Percentiles rank a stretch among this genome's conserved stretches.
Evolutionary conservation across 2,113 vertebrate species (phyloP).

Genomic region (Murina feae): DNA sequence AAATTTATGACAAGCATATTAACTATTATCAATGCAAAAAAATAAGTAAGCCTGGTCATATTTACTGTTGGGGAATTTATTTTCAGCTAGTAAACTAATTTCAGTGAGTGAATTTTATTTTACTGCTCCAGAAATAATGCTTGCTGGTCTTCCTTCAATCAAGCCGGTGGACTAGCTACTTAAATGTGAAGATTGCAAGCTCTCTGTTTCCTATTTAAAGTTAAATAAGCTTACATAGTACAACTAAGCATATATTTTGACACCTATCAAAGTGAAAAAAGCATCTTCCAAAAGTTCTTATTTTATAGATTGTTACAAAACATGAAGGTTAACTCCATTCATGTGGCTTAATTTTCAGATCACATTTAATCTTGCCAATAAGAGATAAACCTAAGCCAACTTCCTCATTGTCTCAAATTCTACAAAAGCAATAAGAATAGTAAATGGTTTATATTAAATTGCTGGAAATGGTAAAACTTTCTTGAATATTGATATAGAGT

Average conservation of each 20-base stretch:
- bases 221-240: not conserved
- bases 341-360: not conserved
- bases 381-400: not conserved
- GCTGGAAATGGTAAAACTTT: not conserved
- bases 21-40: conserved; percentile 13
- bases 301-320: not conserved
- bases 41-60: not conserved
- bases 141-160: not conserved
- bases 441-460: not conserved
- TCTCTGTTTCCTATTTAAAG: not conserved
- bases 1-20: not conserved
- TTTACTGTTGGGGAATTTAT: not conserved
- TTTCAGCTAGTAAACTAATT: not conserved
- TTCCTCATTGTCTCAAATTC: not conserved
- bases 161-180: not conserved
- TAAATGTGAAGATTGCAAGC: not conserved
- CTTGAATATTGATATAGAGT: too few species aligned
- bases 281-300: not conserved
- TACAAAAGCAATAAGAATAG: not conserved
- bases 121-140: not conserved
- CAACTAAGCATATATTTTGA: not conserved
- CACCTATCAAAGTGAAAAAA: not conserved
- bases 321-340: not conserved
- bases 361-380: not conserved
- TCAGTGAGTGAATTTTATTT: conserved; percentile 3